A percentile compares a stretch with the other conserved stretches of the same genome.
These are phyloP conservation scores for Himalopsyche kuldschensis DNA, from an alignment of 2,888 invertebrate species.

Conservation along the genomic window DNA sequence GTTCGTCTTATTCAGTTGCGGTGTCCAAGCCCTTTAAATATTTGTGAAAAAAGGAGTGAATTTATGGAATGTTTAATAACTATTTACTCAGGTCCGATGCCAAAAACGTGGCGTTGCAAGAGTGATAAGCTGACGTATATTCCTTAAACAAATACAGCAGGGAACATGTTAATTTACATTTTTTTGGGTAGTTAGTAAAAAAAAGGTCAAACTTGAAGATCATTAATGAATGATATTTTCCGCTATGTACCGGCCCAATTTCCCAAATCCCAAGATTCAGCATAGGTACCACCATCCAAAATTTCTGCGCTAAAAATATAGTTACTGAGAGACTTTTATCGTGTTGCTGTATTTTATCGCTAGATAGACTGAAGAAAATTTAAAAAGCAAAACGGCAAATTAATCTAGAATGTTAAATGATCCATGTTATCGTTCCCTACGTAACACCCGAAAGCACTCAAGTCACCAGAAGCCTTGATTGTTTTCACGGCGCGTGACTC, in stretches of 20 bases:
- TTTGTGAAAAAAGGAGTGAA: no score
- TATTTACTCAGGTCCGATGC: no score
- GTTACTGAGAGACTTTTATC: neutral
- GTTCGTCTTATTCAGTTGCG: no score
- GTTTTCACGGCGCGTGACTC: neutral
- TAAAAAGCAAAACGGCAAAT: neutral
- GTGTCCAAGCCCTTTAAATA: no score
- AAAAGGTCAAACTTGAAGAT: neutral
- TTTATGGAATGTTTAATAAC: no score
- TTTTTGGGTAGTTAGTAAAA: no score
- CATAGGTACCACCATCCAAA: neutral
- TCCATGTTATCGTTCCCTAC: constrained; percentile 1
- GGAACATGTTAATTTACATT: no score
- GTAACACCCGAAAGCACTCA: constrained; percentile 8
- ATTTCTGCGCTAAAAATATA: neutral
- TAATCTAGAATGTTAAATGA: constrained; percentile 4
- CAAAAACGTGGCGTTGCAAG: no score
- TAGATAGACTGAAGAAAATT: neutral
- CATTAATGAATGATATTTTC: neutral
- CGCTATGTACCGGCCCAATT: neutral
- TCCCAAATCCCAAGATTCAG: neutral
- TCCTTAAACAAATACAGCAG: no score
- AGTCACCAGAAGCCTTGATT: constrained; percentile 1
- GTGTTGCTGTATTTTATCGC: neutral
- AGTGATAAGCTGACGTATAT: no score